These are phyloP conservation scores for Neopelma chrysocephalum DNA, from an alignment of 2,797 vertebrate species.

Conservation along the genomic window DNA sequence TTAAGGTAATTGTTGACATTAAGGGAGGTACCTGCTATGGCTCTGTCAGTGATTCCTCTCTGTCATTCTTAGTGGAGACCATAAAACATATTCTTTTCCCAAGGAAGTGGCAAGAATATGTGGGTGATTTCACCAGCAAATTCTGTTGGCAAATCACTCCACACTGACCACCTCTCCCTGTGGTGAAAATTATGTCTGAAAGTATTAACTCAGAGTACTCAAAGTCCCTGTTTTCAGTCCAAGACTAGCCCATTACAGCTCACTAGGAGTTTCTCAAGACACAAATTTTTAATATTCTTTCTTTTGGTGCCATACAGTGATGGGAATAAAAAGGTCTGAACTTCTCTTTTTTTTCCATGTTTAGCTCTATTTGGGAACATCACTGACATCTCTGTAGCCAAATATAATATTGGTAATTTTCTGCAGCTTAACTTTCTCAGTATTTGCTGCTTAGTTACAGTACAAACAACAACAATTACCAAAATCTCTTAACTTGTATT, in stretches of 20 bases:
- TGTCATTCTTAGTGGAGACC: not conserved
- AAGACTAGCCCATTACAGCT: not conserved
- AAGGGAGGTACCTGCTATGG: not conserved
- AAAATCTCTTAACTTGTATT: not conserved
- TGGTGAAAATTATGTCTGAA: not conserved
- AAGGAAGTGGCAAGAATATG: not conserved
- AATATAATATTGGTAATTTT: not conserved
- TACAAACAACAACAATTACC: not conserved
- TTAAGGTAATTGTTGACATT: not conserved
- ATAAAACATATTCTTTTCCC: not conserved
- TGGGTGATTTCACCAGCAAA: conserved; percentile 13
- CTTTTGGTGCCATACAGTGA: not conserved
- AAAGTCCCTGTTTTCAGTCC: not conserved
- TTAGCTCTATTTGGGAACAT: not conserved
- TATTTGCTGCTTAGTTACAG: not conserved
- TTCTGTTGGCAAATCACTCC: not conserved
- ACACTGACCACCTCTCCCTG: not conserved
- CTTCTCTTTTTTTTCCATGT: not conserved
- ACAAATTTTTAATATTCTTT: not conserved
- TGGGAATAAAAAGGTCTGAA: not conserved
- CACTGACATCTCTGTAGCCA: not conserved
- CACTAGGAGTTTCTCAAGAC: not conserved
- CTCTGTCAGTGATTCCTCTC: not conserved
- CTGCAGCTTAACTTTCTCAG: not conserved
- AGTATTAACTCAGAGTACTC: not conserved